Percentiles rank a stretch among this genome's conserved stretches.
phyloP scores from a whole-genome alignment of 2,113 vertebrate species.

The Nycticryphes semicollaris region DNA sequence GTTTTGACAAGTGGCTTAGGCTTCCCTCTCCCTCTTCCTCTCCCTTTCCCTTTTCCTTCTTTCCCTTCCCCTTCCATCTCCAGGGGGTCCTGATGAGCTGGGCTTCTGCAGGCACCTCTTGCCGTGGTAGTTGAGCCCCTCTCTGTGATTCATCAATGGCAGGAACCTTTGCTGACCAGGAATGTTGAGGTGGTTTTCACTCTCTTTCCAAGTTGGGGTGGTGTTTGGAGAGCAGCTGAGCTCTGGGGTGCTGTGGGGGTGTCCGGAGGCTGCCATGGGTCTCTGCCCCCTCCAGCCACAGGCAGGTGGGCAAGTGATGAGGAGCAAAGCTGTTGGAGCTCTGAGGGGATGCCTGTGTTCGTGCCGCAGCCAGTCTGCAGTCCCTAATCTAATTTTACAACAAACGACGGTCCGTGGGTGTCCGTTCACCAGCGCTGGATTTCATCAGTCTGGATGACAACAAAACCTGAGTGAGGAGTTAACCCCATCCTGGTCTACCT shows the following conservation, averaged over 20 bases:
- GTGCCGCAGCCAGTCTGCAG: not conserved
- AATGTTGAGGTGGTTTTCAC: not conserved
- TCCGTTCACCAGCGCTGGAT: not conserved
- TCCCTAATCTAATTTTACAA: not conserved
- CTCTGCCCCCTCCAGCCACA: not conserved
- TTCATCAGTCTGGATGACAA: not conserved
- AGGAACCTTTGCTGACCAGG: accelerated
- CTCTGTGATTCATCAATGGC: not conserved
- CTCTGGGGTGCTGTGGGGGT: not conserved
- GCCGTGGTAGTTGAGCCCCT: not conserved
- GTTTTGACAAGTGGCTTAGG: not conserved
- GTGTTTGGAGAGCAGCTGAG: not conserved
- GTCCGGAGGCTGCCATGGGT: accelerated
- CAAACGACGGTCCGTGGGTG: not conserved
- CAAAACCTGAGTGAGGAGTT: not conserved
- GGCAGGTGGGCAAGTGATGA: not conserved
- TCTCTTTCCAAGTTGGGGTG: not conserved
- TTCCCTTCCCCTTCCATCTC: not conserved
- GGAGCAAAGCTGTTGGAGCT: not conserved
- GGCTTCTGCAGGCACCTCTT: not conserved
- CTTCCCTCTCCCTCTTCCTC: not conserved
- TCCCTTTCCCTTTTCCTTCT: no score
- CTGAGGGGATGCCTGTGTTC: not conserved
- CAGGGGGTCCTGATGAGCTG: accelerated
- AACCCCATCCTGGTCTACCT: not conserved